Conservation (phyloP, 64 coral and sea anemone species). For the Cladopsammia gracilis region DNA sequence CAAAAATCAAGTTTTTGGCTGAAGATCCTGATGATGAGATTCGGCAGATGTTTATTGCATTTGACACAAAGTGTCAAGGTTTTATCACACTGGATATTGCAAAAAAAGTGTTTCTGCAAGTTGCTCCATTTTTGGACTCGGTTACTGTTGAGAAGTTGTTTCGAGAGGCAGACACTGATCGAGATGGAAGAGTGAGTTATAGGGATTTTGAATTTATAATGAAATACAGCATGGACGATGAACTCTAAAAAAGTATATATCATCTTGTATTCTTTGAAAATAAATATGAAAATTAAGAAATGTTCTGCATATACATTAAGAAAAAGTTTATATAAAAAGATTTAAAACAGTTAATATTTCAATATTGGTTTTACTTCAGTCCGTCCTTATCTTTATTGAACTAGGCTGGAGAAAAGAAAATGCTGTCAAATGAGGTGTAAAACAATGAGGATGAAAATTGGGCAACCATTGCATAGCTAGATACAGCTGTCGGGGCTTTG, state of each 20-base stretch:
- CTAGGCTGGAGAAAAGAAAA: no score
- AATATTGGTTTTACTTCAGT: no score
- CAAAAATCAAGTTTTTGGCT: constrained; percentile 75
- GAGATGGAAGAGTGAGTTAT: constrained; percentile 92
- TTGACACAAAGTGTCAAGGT: constrained; percentile 84
- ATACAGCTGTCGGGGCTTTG: no score
- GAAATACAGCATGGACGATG: constrained; percentile 74
- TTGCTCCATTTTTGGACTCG: constrained; percentile 87
- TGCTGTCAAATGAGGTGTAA: no score
- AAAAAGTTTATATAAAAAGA: no score
- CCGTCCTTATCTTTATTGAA: no score
- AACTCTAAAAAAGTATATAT: neutral
- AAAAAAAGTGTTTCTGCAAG: constrained; percentile 67
- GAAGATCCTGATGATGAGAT: constrained; percentile 92
- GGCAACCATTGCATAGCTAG: no score
- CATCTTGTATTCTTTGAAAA: neutral
- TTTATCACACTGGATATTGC: constrained; percentile 92
- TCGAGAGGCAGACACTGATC: constrained; percentile 88
- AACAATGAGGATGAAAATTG: no score
- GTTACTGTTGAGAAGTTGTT: constrained; percentile 84
- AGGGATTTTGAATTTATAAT: constrained; percentile 99
- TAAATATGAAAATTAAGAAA: neutral
- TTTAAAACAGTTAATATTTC: no score
- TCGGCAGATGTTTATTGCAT: constrained; percentile 95
- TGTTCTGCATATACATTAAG: neutral